Base-by-base conservation (phyloP, 2,797 vertebrate species). In the Myotis vivesi region DNA sequence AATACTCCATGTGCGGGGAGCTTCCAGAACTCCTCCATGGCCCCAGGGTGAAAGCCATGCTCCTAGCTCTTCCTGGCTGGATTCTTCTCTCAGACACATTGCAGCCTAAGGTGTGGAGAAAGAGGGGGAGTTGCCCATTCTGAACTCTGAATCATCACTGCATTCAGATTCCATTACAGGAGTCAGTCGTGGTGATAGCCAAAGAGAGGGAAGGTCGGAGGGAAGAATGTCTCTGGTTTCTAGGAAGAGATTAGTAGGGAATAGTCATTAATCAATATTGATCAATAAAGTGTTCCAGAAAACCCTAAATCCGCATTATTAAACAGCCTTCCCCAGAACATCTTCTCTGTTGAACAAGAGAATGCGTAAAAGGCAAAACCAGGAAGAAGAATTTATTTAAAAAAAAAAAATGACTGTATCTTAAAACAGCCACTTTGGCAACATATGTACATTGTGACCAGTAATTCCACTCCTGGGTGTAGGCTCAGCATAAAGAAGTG, bases 231-330 rank as follows among this genome's bases (percentile, higher is more conserved):
- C 44, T 86, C 69, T 64, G 25, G 38, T 59, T 84, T 89, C 75
- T 62, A 87, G 76, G 44, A 41, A 92, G 81, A 84, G 66, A 83
- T 91, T 83, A 62, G 15, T 68, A 41, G 33, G 6, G 33, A 85
- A 90, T 41, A n/a, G 57, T 55, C 77, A 55, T 19, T 79, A 80
- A 72, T 97, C 95, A 57, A 92, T 93, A 77, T 2, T 59, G 59
- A 80, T 86, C 77, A 23, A 82, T 55, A 68, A 64, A 59, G 17
- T 28, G 8, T 66, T 73, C 85, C 44, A 75, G 72, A 82, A 92
- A 95, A 88, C 89, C 73, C 82, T 86, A 64, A 87, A 80, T 49
- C 53, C 59, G 55, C 73, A 46, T 82, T 93, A 85, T 68, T 69
- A 86, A 92, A 30, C 8, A 38, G 4, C 16, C 75, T 93, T 59